Conservation (phyloP, 2,113 vertebrate genomes). For the Poicephalus gulielmi region DNA sequence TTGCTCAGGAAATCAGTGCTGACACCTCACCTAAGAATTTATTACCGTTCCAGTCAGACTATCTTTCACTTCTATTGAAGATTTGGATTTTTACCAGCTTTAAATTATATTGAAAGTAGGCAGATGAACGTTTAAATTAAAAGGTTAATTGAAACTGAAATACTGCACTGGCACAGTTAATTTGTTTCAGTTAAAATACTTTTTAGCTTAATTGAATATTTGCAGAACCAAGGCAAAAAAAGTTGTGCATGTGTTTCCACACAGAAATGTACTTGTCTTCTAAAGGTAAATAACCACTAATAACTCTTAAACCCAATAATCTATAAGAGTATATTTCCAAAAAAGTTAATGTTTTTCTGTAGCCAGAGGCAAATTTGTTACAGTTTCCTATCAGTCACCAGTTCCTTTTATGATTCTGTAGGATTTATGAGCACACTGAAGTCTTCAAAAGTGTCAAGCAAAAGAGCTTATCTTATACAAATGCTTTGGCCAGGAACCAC, state of each 20-base stretch:
- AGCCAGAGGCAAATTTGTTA: neutral
- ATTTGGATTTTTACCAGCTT: constrained; percentile 40
- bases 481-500: neutral
- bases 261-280: neutral
- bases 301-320: neutral
- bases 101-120: constrained; percentile 18
- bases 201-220: constrained; percentile 44
- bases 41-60: constrained; percentile 1
- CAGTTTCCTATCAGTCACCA: neutral
- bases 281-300: neutral
- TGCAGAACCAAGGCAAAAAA: constrained; percentile 24
- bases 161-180: neutral
- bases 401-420: neutral
- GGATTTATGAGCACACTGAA: neutral
- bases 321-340: neutral
- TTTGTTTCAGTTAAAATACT: constrained; percentile 43
- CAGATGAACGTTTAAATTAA: constrained; percentile 48
- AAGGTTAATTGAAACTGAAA: constrained; percentile 58
- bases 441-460: neutral
- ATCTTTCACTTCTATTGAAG: neutral
- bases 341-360: neutral
- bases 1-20: neutral
- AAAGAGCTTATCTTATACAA: neutral
- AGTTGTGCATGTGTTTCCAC: neutral
- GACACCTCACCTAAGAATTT: constrained; percentile 36